Evolutionary conservation across 1,140 invertebrate genomes (phyloP).

Genomic region (Hyles euphorbiae): DNA sequence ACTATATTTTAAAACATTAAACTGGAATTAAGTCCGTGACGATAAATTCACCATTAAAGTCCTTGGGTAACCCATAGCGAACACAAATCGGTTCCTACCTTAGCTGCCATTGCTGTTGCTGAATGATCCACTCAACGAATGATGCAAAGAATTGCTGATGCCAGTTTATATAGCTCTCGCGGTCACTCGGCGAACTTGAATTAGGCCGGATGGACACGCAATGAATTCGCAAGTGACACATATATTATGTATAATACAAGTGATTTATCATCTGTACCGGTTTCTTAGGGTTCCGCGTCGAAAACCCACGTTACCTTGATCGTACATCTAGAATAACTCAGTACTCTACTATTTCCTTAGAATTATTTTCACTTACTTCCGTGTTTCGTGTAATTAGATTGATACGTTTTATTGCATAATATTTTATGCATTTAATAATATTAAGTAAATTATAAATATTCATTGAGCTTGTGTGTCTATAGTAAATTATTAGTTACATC

Average conservation of each 20-base stretch:
- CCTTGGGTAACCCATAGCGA: background rate
- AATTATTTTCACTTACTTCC: background rate
- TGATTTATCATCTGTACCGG: background rate
- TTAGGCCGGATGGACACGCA: slow-evolving; percentile 2
- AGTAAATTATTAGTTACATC: too few relatives aligned
- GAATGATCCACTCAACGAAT: slow-evolving; percentile 34
- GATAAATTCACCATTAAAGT: too few relatives aligned
- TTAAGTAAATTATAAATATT: too few relatives aligned
- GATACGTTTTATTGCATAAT: too few relatives aligned
- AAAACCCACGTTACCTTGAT: slow-evolving; percentile 2
- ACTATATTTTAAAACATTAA: too few relatives aligned
- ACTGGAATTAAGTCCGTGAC: too few relatives aligned
- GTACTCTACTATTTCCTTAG: background rate
- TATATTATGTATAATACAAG: background rate
- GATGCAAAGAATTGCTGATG: slow-evolving; percentile 20
- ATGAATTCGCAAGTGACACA: too few relatives aligned
- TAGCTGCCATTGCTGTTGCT: slow-evolving; percentile 43
- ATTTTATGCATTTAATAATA: too few relatives aligned
- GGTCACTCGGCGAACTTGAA: slow-evolving; percentile 32
- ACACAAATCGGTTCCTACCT: slow-evolving; percentile 25
- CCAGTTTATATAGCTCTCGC: slow-evolving; percentile 7
- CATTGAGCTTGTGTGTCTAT: too few relatives aligned
- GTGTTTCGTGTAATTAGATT: background rate
- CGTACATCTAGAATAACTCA: background rate
- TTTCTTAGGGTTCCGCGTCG: background rate